phyloP scores from a whole-genome alignment of 1,140 invertebrate genomes.

The Aphelenchoides avenae region DNA sequence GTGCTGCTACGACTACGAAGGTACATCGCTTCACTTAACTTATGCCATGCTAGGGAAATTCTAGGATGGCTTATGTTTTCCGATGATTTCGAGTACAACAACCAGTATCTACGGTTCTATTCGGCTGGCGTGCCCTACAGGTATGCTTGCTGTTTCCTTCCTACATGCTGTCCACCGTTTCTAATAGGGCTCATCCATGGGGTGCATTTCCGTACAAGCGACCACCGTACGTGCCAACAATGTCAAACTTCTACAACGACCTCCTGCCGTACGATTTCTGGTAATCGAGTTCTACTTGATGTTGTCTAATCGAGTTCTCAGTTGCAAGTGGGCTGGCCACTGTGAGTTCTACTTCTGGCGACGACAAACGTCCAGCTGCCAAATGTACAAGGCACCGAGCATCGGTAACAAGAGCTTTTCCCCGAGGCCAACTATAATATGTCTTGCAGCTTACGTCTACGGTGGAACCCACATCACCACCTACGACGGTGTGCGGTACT shows the following conservation, averaged over 20 bases:
- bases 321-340: slow-evolving; percentile 86
- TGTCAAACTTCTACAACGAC: slow-evolving; percentile 91
- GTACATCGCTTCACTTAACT: neutral
- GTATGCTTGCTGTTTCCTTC: slow-evolving; percentile 2
- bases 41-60: neutral
- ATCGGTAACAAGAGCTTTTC: slow-evolving; percentile 65
- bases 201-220: slow-evolving; percentile 35
- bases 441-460: slow-evolving; percentile 70
- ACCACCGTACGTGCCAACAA: slow-evolving; percentile 70
- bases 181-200: slow-evolving; percentile 34
- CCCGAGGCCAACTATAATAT: neutral
- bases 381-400: slow-evolving; percentile 83
- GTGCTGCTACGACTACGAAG: slow-evolving; percentile 45
- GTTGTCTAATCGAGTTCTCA: neutral
- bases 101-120: slow-evolving; percentile 41
- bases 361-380: slow-evolving; percentile 86
- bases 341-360: slow-evolving; percentile 90
- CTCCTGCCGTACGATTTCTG: slow-evolving; percentile 83
- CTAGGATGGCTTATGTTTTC: slow-evolving; percentile 43
- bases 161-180: neutral
- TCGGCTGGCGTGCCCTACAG: slow-evolving; percentile 42
- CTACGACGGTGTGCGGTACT: slow-evolving; percentile 81
- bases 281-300: neutral
- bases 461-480: slow-evolving; percentile 90
- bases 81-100: slow-evolving; percentile 44